Evolutionary conservation across 2,888 invertebrate species (phyloP).

Genomic region (Eurois occulta): DNA sequence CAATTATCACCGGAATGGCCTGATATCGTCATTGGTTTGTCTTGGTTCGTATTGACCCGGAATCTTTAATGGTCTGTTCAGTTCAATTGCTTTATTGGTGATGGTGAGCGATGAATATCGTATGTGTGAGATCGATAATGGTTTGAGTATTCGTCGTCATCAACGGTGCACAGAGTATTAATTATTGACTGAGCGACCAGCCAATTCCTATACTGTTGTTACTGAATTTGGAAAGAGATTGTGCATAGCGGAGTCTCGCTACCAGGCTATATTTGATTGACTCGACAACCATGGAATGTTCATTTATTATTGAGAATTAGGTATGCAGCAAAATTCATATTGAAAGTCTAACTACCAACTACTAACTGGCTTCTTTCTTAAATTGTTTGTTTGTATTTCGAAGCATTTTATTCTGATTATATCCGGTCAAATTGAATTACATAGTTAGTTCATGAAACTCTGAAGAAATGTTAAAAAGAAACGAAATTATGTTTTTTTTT

Average conservation of each 20-base stretch:
- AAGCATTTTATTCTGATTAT: too few species aligned
- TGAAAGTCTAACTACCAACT: not conserved
- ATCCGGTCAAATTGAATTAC: too few species aligned
- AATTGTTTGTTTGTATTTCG: too few species aligned
- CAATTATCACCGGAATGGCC: conserved; percentile 59
- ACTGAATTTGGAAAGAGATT: not conserved
- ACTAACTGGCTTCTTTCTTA: too few species aligned
- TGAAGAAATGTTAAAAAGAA: too few species aligned
- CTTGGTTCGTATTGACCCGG: conserved; percentile 38
- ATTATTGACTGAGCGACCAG: not conserved
- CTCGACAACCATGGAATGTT: not conserved
- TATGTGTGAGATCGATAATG: conserved; percentile 19
- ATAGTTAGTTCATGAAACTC: too few species aligned
- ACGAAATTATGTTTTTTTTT: too few species aligned
- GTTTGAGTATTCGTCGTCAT: conserved; percentile 2
- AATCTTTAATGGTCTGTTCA: conserved; percentile 57
- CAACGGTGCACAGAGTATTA: not conserved
- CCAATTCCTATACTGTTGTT: not conserved
- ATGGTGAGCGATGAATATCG: conserved; percentile 22
- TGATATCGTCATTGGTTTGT: conserved; percentile 34
- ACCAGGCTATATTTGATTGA: not conserved
- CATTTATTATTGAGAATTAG: not conserved
- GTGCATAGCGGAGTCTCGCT: not conserved
- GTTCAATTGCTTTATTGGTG: conserved; percentile 55
- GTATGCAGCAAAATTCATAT: not conserved